Evolutionary conservation across 2,113 vertebrate species (phyloP).

Genomic region (Crotalus helleri): DNA sequence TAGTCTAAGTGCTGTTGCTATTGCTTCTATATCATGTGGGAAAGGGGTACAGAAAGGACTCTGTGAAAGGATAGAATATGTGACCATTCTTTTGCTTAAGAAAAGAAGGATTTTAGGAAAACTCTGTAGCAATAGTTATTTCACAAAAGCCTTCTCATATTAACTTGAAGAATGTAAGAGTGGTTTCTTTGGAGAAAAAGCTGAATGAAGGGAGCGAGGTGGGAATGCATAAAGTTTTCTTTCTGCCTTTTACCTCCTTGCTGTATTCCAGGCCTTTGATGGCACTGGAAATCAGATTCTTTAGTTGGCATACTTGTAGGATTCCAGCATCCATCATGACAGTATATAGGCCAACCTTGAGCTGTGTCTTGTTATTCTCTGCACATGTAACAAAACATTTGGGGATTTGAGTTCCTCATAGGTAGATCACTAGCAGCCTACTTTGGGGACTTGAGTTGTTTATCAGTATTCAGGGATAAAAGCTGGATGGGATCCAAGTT

Average conservation of each 20-base stretch:
- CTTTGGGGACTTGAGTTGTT: constrained; percentile 52
- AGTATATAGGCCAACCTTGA: constrained; percentile 49
- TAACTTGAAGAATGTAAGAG: neutral
- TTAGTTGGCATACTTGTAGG: constrained; percentile 46
- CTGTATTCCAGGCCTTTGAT: constrained; percentile 32
- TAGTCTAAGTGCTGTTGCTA: neutral
- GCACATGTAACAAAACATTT: constrained; percentile 39
- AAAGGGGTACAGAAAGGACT: neutral
- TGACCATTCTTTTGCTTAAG: neutral
- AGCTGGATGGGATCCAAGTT: constrained; percentile 55
- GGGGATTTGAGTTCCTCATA: constrained; percentile 36
- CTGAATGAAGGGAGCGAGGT: neutral
- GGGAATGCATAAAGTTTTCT: neutral
- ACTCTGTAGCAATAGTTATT: neutral
- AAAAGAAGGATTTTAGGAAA: neutral
- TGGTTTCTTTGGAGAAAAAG: neutral
- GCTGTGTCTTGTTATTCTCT: constrained; percentile 49
- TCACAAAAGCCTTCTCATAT: neutral
- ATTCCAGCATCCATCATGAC: constrained; percentile 35
- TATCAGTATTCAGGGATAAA: constrained; percentile 57
- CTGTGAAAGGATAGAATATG: neutral
- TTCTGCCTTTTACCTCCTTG: constrained; percentile 23
- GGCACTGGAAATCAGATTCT: constrained; percentile 28
- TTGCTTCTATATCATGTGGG: neutral
- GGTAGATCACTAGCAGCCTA: constrained; percentile 48